Conservation (phyloP, 2,113 vertebrate genomes). For the Malurus melanocephalus region DNA sequence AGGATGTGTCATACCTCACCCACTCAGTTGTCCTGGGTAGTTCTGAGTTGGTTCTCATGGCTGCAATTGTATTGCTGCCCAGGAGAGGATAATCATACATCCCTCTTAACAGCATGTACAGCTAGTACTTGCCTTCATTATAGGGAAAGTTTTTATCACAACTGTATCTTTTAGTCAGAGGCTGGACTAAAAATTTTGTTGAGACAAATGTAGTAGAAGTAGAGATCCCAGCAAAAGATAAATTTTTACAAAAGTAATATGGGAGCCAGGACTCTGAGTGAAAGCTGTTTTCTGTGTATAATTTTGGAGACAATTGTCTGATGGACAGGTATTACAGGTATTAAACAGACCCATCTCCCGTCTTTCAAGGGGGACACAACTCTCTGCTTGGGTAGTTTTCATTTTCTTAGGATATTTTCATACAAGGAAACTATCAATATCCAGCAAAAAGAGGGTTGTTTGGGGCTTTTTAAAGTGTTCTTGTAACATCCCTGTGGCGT, state of each 20-base stretch:
- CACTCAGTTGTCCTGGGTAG: background rate
- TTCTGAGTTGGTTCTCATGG: background rate
- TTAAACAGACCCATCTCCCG: background rate
- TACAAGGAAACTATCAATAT: background rate
- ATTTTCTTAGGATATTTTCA: background rate
- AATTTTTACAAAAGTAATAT: background rate
- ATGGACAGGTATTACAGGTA: background rate
- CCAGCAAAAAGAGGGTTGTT: background rate
- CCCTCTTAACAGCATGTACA: background rate
- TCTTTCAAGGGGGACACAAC: background rate
- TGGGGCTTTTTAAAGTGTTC: background rate
- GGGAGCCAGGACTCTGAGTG: background rate
- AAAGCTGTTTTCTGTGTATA: background rate
- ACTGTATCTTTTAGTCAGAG: background rate
- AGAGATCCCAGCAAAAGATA: background rate
- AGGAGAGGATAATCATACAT: background rate
- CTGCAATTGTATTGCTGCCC: background rate
- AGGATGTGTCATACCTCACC: background rate
- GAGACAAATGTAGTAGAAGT: background rate
- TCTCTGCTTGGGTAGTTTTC: background rate
- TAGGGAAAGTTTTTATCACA: background rate
- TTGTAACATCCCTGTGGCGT: background rate
- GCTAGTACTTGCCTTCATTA: background rate
- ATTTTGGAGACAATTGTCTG: background rate
- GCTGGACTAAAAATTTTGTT: background rate